Evolutionary conservation across 2,888 invertebrate genomes (phyloP).

Genomic region (Chloromyia formosa): DNA sequence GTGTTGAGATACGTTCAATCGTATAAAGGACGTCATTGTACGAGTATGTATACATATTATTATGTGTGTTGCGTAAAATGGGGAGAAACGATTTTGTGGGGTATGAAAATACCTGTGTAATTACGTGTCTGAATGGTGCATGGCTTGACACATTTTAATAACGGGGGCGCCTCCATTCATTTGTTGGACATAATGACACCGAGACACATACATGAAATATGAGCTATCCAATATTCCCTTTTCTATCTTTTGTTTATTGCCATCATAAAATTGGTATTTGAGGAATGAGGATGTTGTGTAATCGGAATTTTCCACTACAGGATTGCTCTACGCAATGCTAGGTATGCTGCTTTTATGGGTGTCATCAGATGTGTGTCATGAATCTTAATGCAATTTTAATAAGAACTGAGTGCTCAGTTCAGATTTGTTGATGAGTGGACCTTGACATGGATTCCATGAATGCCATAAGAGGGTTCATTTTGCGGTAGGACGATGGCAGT

Average conservation of each 20-base stretch:
- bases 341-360: background rate
- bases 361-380: background rate
- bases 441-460: too few relatives aligned
- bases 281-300: background rate
- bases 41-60: too few relatives aligned
- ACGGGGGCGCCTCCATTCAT: background rate
- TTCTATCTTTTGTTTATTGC: background rate
- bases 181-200: background rate
- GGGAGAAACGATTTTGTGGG: background rate
- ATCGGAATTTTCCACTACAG: background rate
- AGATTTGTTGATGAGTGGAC: too few relatives aligned
- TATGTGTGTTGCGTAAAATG: background rate
- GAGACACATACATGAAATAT: background rate
- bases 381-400: constrained; percentile 15
- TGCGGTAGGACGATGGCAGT: too few relatives aligned
- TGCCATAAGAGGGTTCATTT: too few relatives aligned
- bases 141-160: constrained; percentile 6
- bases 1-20: too few relatives aligned
- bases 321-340: background rate
- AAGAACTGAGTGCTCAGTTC: background rate
- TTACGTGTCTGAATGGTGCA: constrained; percentile 15
- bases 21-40: background rate
- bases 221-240: constrained; percentile 1
- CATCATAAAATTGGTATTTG: background rate
- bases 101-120: background rate